Percentiles rank a stretch among this genome's conserved stretches.
These are phyloP conservation scores for Gopherus flavomarginatus DNA, from an alignment of 2,113 vertebrate species.

Conservation along the genomic window DNA sequence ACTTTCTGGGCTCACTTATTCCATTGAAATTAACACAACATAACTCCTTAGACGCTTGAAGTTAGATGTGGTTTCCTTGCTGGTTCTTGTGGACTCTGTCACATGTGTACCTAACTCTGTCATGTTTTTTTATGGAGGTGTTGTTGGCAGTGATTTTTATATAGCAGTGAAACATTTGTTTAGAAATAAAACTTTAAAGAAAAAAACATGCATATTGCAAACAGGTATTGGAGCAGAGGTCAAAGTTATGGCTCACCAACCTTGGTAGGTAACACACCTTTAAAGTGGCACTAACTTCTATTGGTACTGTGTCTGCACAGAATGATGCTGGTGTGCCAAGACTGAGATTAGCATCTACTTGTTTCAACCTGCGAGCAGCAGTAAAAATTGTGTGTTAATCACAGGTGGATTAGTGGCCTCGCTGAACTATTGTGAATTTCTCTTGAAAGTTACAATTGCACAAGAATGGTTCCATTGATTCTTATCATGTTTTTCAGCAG, in stretches of 20 bases:
- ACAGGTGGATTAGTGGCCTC: background rate
- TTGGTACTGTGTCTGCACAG: background rate
- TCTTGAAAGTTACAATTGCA: background rate
- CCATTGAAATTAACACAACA: background rate
- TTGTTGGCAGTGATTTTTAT: background rate
- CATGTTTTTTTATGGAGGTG: background rate
- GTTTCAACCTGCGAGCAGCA: background rate
- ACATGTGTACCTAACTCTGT: background rate
- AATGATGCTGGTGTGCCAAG: background rate
- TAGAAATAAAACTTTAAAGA: background rate
- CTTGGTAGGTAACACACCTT: no score
- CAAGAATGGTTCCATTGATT: accelerated
- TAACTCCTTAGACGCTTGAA: background rate
- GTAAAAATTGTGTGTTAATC: background rate
- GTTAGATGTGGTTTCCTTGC: background rate
- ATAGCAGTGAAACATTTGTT: background rate
- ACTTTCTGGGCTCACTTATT: background rate
- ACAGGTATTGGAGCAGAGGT: background rate
- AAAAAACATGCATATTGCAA: background rate
- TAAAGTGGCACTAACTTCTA: background rate
- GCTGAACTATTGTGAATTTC: background rate
- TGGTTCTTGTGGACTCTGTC: background rate
- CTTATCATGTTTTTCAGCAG: background rate
- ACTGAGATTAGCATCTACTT: background rate
- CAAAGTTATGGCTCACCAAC: background rate